phyloP scores from a whole-genome alignment of 2,797 vertebrate species.

The Philypnodon macrostomus region DNA sequence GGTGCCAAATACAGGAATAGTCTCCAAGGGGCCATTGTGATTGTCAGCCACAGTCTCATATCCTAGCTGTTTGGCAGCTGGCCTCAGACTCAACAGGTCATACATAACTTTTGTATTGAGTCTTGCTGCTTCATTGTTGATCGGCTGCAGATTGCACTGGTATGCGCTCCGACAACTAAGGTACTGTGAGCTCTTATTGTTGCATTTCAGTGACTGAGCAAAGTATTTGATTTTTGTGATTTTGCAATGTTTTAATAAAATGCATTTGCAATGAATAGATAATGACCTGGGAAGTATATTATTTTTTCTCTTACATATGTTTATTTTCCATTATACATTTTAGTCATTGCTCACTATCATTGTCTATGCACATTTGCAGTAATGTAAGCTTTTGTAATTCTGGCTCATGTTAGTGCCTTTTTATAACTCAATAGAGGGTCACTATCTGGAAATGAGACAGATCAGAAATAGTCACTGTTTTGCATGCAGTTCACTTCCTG shows the following conservation, averaged over 20 bases:
- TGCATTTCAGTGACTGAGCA: constrained; percentile 17
- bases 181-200: constrained; percentile 32
- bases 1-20: constrained; percentile 39
- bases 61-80: constrained; percentile 29
- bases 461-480: constrained; percentile 11
- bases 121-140: constrained; percentile 13
- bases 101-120: constrained; percentile 11
- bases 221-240: constrained; percentile 16
- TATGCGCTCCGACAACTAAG: constrained; percentile 33
- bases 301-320: background rate
- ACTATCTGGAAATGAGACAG: constrained; percentile 29
- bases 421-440: constrained; percentile 29
- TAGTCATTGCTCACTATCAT: constrained; percentile 14
- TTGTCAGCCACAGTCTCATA: constrained; percentile 29
- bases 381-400: constrained; percentile 11
- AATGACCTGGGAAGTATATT: constrained; percentile 29
- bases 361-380: constrained; percentile 13
- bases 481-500: constrained; percentile 18
- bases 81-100: constrained; percentile 19
- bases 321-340: constrained; percentile 7
- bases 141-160: constrained; percentile 20
- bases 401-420: constrained; percentile 15
- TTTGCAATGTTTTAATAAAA: constrained; percentile 33
- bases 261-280: constrained; percentile 45
- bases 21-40: constrained; percentile 9